Conservation (phyloP, 1,140 invertebrate species). For the Papilio machaon region DNA sequence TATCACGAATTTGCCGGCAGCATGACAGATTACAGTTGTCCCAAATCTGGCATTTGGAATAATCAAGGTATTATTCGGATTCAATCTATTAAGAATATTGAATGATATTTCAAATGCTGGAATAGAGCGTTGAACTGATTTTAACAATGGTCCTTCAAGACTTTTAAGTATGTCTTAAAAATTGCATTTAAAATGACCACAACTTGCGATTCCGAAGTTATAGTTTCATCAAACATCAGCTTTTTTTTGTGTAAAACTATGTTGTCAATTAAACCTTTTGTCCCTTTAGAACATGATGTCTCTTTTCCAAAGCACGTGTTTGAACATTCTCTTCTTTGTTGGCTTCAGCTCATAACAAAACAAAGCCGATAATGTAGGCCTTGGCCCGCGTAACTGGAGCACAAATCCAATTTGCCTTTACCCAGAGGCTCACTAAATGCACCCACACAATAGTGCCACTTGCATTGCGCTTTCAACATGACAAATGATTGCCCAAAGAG, state of each 20-base stretch:
- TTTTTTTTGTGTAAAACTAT: not conserved
- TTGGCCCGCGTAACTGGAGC: slow-evolving; percentile 58
- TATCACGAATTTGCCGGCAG: slow-evolving; percentile 25
- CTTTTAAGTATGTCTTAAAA: not conserved
- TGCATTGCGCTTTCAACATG: slow-evolving; percentile 8
- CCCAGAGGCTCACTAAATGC: slow-evolving; percentile 44
- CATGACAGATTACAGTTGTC: slow-evolving; percentile 16
- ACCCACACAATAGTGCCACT: slow-evolving; percentile 34
- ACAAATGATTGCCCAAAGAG: slow-evolving; percentile 23
- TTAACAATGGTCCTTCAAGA: not conserved
- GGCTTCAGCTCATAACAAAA: slow-evolving; percentile 59
- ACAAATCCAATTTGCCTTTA: slow-evolving; percentile 58
- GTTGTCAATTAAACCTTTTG: slow-evolving; percentile 1
- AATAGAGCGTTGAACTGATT: not conserved
- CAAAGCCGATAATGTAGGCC: slow-evolving; percentile 52
- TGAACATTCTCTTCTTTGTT: slow-evolving; percentile 45
- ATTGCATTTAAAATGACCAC: too few species aligned
- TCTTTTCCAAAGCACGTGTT: slow-evolving; percentile 16
- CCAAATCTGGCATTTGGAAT: not conserved
- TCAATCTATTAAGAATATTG: not conserved
- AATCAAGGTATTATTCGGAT: not conserved
- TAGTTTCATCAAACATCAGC: too few species aligned
- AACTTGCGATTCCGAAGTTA: too few species aligned
- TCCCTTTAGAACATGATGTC: not conserved
- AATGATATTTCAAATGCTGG: not conserved